Evolutionary conservation across 2,888 invertebrate genomes (phyloP).

Genomic region (Panzeria rudis): DNA sequence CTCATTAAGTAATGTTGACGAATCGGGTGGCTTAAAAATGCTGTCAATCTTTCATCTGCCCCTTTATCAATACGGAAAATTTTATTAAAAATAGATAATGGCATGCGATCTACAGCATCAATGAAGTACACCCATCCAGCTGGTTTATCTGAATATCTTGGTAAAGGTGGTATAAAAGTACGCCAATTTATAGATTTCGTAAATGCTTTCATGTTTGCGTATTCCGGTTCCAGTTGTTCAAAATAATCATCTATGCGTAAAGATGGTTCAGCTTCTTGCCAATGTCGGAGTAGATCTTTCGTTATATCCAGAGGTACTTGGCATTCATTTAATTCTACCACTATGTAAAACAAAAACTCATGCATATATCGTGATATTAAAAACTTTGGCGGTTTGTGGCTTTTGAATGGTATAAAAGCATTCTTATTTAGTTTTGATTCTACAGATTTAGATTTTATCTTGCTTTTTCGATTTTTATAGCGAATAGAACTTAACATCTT

Average conservation of each 20-base stretch:
- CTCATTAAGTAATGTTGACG: conserved; percentile 87
- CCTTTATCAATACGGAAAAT: conserved; percentile 86
- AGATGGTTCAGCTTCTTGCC: conserved; percentile 80
- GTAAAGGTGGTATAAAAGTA: conserved; percentile 89
- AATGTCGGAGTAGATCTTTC: conserved; percentile 76
- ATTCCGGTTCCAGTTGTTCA: conserved; percentile 84
- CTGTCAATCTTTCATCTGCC: conserved; percentile 85
- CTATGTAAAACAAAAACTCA: conserved; percentile 88
- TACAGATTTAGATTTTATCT: conserved; percentile 55
- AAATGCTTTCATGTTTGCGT: conserved; percentile 76
- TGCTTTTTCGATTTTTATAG: conserved; percentile 32
- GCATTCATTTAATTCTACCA: conserved; percentile 85
- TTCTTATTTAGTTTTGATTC: conserved; percentile 61
- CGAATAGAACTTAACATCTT: conserved; percentile 37
- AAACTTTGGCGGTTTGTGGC: conserved; percentile 85
- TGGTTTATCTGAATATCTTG: conserved; percentile 85
- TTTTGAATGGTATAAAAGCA: conserved; percentile 47
- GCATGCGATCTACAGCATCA: conserved; percentile 88
- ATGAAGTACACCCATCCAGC: conserved; percentile 88
- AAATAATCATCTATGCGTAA: conserved; percentile 79
- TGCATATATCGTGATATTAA: conserved; percentile 88
- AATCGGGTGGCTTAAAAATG: conserved; percentile 87
- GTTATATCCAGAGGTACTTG: conserved; percentile 75
- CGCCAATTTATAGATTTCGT: conserved; percentile 87
- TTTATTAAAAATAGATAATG: conserved; percentile 88